Evolutionary conservation across 2,888 invertebrate genomes (phyloP).

Genomic region (Auanema freiburgensis): DNA sequence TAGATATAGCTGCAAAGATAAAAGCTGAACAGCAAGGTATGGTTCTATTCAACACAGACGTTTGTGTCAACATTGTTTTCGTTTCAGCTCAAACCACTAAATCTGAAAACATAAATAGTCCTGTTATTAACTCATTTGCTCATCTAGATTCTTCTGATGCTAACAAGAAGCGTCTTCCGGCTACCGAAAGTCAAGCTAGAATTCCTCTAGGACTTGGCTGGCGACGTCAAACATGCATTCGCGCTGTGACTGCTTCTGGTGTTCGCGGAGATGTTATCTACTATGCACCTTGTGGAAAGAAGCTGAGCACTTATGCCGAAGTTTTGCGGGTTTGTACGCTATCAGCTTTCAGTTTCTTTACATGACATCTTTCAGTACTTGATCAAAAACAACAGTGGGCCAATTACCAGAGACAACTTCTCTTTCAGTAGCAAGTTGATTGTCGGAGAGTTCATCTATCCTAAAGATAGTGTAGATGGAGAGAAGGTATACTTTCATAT

Average conservation of each 20-base stretch:
- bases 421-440: conserved; percentile 86
- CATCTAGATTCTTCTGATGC: not conserved
- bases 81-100: no score
- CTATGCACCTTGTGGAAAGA: conserved; percentile 74
- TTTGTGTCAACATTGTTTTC: no score
- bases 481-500: conserved; percentile 10
- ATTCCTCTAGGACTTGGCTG: conserved; percentile 28
- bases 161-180: conserved; percentile 16
- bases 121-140: no score
- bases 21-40: no score
- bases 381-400: conserved; percentile 73
- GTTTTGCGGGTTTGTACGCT: conserved; percentile 68
- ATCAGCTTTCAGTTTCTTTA: not conserved
- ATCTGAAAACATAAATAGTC: no score
- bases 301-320: conserved; percentile 73
- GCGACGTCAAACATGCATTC: conserved; percentile 54
- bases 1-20: no score
- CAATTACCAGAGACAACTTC: conserved; percentile 83
- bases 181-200: conserved; percentile 17
- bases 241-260: conserved; percentile 70
- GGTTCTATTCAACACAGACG: no score
- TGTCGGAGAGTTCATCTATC: conserved; percentile 81
- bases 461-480: conserved; percentile 18
- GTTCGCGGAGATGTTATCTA: conserved; percentile 92
- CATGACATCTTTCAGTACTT: conserved; percentile 76